phyloP scores from a whole-genome alignment of 2,113 vertebrate species.

The Mixornis gularis region DNA sequence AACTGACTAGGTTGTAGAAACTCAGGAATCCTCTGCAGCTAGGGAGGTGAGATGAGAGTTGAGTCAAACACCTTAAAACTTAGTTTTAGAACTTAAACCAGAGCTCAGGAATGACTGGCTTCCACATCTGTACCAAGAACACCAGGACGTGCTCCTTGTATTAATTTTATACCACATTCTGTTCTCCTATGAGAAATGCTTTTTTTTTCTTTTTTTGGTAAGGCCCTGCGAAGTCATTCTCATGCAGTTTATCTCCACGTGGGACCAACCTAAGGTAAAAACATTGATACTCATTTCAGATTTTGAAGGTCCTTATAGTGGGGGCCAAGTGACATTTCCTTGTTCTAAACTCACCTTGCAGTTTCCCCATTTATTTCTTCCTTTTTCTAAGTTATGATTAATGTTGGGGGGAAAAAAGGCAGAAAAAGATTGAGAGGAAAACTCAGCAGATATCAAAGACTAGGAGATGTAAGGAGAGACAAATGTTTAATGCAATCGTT shows the following conservation, averaged over 20 bases:
- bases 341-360: background rate
- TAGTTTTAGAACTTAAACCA: background rate
- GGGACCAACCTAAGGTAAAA: background rate
- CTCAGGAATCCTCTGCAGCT: background rate
- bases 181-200: background rate
- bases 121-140: background rate
- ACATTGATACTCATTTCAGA: background rate
- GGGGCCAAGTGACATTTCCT: background rate
- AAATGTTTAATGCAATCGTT: background rate
- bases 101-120: background rate
- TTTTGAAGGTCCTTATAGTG: background rate
- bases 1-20: background rate
- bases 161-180: background rate
- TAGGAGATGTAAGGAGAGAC: background rate
- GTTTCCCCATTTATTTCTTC: background rate
- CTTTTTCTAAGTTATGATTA: background rate
- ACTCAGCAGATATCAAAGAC: background rate
- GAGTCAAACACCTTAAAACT: background rate
- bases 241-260: background rate
- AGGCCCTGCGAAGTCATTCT: background rate
- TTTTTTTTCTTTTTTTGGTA: background rate
- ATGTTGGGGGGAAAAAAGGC: background rate
- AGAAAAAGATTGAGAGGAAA: background rate
- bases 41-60: background rate
- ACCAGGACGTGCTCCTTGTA: background rate